These are phyloP conservation scores for Linurgus olivaceus DNA, from an alignment of 2,797 vertebrate genomes.

Conservation along the genomic window DNA sequence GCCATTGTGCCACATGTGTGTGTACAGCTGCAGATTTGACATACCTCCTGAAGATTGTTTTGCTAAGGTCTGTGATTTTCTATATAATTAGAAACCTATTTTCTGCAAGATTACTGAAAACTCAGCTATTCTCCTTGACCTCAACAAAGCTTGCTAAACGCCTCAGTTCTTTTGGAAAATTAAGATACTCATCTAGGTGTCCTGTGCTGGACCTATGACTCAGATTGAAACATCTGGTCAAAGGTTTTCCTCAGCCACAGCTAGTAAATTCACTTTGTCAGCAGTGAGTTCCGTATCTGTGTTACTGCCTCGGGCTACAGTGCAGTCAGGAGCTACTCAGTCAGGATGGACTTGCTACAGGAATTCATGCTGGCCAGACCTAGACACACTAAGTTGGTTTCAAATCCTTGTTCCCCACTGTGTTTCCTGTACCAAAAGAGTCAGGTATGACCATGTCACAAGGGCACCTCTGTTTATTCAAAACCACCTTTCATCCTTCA, in stretches of 20 bases:
- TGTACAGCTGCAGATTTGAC: background rate
- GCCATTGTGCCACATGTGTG: background rate
- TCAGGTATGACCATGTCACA: background rate
- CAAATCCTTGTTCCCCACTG: background rate
- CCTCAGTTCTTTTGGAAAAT: background rate
- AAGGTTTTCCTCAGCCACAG: background rate
- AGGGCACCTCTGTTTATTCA: constrained; percentile 27
- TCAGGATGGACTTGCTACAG: background rate
- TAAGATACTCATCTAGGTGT: background rate
- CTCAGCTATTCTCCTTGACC: background rate
- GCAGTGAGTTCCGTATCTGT: background rate
- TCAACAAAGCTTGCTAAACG: background rate
- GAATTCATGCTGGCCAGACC: background rate
- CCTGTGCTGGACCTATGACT: background rate
- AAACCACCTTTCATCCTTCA: background rate
- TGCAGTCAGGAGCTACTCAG: background rate
- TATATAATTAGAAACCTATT: background rate
- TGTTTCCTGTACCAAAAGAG: background rate
- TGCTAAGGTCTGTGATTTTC: background rate
- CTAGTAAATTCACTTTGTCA: background rate
- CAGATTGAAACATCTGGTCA: background rate
- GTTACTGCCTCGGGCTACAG: background rate
- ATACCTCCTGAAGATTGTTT: background rate
- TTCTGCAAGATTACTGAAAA: background rate
- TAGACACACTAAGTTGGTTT: background rate